A percentile compares a stretch with the other conserved stretches of the same genome.
phyloP scores from a whole-genome alignment of 1,140 invertebrate species.

The Eueides isabella region DNA sequence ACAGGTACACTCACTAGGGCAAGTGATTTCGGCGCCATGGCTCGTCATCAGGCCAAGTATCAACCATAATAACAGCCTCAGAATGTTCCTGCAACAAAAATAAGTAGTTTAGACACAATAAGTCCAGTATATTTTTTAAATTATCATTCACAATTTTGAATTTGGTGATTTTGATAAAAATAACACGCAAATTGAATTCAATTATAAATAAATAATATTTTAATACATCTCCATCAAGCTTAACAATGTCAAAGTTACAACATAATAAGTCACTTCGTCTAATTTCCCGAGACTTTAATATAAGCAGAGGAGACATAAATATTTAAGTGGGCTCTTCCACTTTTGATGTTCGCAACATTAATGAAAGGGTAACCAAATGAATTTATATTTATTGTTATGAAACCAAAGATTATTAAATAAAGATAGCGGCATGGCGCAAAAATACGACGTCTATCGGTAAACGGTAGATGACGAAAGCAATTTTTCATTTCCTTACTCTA shows the following conservation, averaged over 20 bases:
- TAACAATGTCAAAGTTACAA: slow-evolving; percentile 8
- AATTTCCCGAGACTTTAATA: slow-evolving; percentile 4
- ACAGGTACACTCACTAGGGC: slow-evolving; percentile 64
- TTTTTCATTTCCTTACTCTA: too few relatives aligned
- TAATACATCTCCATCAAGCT: background rate
- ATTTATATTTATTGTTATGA: too few relatives aligned
- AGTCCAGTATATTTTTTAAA: background rate
- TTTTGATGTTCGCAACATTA: too few relatives aligned
- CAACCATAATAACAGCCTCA: slow-evolving; percentile 38
- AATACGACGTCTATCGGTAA: too few relatives aligned
- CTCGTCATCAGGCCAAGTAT: slow-evolving; percentile 32
- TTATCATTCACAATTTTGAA: background rate
- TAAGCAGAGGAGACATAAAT: too few relatives aligned
- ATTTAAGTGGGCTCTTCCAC: too few relatives aligned
- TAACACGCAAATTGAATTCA: background rate
- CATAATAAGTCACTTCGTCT: background rate
- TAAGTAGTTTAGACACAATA: slow-evolving; percentile 18
- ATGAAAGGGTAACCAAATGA: too few relatives aligned
- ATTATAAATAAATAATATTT: background rate
- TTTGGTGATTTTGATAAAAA: background rate
- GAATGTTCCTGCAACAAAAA: slow-evolving; percentile 61
- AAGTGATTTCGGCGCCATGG: slow-evolving; percentile 52
- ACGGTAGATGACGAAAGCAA: too few relatives aligned
- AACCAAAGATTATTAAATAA: too few relatives aligned
- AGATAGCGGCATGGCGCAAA: too few relatives aligned